Base-by-base conservation (phyloP, 1,140 invertebrate species). In the Sarcophaga bullata region DNA sequence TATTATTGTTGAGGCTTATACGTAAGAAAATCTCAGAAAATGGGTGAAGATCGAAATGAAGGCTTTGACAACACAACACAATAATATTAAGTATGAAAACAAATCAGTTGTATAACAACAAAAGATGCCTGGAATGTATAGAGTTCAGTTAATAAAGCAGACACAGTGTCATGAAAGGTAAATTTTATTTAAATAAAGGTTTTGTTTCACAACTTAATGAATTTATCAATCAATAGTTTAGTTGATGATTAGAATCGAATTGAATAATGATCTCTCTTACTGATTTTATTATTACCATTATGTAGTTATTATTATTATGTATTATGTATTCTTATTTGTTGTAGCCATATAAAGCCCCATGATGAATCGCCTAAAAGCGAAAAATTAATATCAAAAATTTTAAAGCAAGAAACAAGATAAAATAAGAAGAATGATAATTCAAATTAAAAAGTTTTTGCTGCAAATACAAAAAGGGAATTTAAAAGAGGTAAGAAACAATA, bases 71-170 rank as follows among this genome's bases (percentile, higher is more conserved):
- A 81, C n/a, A n/a, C n/a, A n/a, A n/a, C n/a, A n/a, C 73, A 17
- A 83, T 83, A n/a, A 83, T 13, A 17, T 52, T 82, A 15, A 68
- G n/a, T n/a, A 75, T 80, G 47, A 82, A 82, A 49, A n/a, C 82
- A 9, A 37, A 68, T 75, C 62, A 83, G 25, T 50, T 83, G 47
- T 54, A 17, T 10, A 5, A 80, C 58, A 15, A 80, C 78, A 15
- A 80, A 83, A n/a, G 54, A 37, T 75, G 78, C 80, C 8, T 83
- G 78, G 68, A 50, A 81, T 17, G 52, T n/a, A 11, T 76, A 75
- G 9, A 75, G 10, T 48, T 72, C 49, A 10, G 2, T 81, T 4
- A 81, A 83, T 25, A 76, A 81, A 13, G 82, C 78, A 58, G 48
- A 80, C n/a, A 81, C 78, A 62, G 62, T 78, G 15, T 80, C 48